These are phyloP conservation scores for Andrena minutula DNA, from an alignment of 2,888 invertebrate species.

Conservation along the genomic window DNA sequence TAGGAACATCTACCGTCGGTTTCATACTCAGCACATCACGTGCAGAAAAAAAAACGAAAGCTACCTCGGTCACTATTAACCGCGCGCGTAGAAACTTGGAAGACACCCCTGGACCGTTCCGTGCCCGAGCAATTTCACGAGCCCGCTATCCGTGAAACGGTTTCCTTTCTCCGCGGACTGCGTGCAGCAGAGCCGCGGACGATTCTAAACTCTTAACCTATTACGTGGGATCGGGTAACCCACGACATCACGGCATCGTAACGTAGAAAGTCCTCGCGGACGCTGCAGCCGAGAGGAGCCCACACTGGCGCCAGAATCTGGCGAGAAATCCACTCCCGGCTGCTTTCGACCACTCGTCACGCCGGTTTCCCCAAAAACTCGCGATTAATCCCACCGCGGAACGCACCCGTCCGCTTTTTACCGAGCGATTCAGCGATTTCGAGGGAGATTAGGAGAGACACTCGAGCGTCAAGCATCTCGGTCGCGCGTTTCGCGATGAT, in stretches of 20 bases:
- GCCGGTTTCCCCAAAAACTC: conserved; percentile 2
- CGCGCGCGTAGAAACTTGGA: conserved; percentile 30
- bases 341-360: conserved; percentile 1
- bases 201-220: conserved; percentile 79
- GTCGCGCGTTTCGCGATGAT: background rate
- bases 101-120: conserved; percentile 13
- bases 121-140: conserved; percentile 30
- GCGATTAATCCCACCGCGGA: background rate
- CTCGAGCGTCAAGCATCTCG: background rate
- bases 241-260: conserved; percentile 72
- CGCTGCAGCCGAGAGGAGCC: conserved; percentile 11
- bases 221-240: conserved; percentile 76
- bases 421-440: background rate
- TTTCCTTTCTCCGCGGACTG: conserved; percentile 63
- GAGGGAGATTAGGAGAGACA: background rate
- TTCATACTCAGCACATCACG: background rate
- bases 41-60: background rate
- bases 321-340: conserved; percentile 8
- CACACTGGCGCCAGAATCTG: conserved; percentile 2
- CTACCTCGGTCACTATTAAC: background rate
- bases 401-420: background rate
- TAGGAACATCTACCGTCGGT: too few relatives aligned
- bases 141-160: conserved; percentile 22
- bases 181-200: conserved; percentile 35
- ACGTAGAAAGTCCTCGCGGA: conserved; percentile 75